Base-by-base conservation (phyloP, 2,113 vertebrate species). In the Hydropotes inermis region DNA sequence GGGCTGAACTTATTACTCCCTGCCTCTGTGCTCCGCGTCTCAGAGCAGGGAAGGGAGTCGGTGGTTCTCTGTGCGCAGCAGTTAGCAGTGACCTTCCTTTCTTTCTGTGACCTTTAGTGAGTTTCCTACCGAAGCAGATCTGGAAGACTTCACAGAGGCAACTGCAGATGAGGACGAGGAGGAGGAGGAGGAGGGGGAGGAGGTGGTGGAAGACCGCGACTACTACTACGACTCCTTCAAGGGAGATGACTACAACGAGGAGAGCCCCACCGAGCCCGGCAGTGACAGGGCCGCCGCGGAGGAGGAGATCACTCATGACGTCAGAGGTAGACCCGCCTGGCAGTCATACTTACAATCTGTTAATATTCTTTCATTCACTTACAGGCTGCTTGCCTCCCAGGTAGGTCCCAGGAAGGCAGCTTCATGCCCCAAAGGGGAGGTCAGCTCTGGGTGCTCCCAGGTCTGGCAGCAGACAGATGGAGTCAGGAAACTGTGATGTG, bases 141-240 rank as follows among this genome's bases (percentile, higher is more conserved):
- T 99, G 84, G 99, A 99, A 93, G 99, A 99, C 85, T 99, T 99
- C 98, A 99, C 99, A 76, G 99, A 99, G 60, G 97, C 98, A 3
- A 97, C 98, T 28, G 98, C 98, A 97, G 97, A 99, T 45, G 97
- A 99, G 79, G 99, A 99, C 0, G 98, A 55, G 2, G 55, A 23
- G 54, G 99, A 99, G 0, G 99, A 99, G 23, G 99, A 99, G 1
- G 99, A 99, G 39, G 99, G 99, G 9, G 99, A 99, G 36, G 99
- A 99, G 0, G 98, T 98, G 39, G 99, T 98, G 9, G 99, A 99
- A 97, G 99, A 99, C 36, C 98, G 97, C 0, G 99, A 99, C 92
- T 99, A 99, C 94, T 99, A 99, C 70, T 98, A 99, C 0, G 99
- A 99, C 55, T 98, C 94, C 95, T 99, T 99, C 70, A 99, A 99